phyloP scores from a whole-genome alignment of 2,797 vertebrate species.

The Falco rusticolus region DNA sequence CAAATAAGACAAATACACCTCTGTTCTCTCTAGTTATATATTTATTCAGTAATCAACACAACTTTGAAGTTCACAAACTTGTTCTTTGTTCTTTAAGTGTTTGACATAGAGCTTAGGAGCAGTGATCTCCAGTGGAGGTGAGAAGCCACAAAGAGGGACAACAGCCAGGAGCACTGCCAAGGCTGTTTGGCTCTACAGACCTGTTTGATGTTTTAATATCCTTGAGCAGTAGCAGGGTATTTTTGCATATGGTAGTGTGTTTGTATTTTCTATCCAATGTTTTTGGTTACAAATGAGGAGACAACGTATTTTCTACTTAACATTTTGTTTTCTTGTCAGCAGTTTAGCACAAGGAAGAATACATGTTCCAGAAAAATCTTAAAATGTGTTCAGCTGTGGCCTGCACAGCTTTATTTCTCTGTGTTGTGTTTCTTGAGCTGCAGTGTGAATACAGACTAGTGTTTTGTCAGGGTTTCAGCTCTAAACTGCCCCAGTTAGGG shows the following conservation, averaged over 20 bases:
- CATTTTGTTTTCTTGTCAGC: not conserved
- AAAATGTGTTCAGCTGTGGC: not conserved
- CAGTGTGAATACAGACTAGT: not conserved
- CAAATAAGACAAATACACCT: not conserved
- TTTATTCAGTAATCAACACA: not conserved
- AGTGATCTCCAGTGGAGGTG: not conserved
- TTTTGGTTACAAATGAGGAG: not conserved
- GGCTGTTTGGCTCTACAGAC: not conserved
- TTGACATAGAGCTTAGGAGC: not conserved
- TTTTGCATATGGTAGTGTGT: not conserved
- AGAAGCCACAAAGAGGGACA: not conserved
- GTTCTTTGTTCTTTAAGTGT: not conserved
- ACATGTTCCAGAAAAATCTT: not conserved
- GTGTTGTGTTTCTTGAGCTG: not conserved
- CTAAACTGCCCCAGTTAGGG: not conserved
- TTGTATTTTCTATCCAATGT: not conserved
- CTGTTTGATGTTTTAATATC: not conserved
- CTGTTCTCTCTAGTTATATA: not conserved
- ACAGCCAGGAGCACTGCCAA: not conserved
- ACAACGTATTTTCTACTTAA: not conserved
- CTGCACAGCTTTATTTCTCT: not conserved
- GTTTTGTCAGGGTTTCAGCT: not conserved
- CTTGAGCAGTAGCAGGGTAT: not conserved
- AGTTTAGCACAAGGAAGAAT: not conserved
- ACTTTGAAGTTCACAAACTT: not conserved